Base-by-base conservation (phyloP, 2,113 vertebrate genomes). In the Bombycilla garrulus region DNA sequence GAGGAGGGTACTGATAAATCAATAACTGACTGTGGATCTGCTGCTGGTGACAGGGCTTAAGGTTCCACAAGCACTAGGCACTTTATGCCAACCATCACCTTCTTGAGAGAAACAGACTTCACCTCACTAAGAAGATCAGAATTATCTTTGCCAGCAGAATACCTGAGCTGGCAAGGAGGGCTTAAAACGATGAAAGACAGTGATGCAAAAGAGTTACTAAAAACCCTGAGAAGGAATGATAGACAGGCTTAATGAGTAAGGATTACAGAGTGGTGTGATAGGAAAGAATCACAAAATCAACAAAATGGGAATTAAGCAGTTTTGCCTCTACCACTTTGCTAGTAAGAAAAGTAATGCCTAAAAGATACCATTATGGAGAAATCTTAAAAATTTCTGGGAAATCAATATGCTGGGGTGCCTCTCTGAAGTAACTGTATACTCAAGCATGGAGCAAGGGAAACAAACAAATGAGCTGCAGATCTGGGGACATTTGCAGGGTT, bases 221-320 rank as follows among this genome's bases (percentile, higher is more conserved):
- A 11, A 62, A 8, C 9, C 17, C 22, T 45, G 26, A 53, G 9
- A 44, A 17, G 22, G 25, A 12, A 4, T 53, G n/a, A 53, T 31
- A n/a, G 25, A 29, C 6, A 57, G 8, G 9, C 7, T 3, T 57
- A 36, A 67, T 24, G 17, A 56, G 9, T 36, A 77, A 81, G 24
- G 15, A 29, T 35, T 28, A 6, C n/a, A 28, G 23, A n/a, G 4
- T 22, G 26, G 25, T 47, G 9, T 53, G n/a, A 61, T 22, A 22
- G 10, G 13, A 56, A 56, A 20, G 14, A 23, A 72, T n/a, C 26
- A 50, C 16, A 86, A 66, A 72, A 57, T 73, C 20, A 78, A 8
- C 5, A 47, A 47, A 58, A 57, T 10, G 17, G 6, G 12, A 13
- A 25, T 78, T 61, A 48, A 38, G 25, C 0, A 0, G 14, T 6